A percentile compares a stretch with the other conserved stretches of the same genome.
Evolutionary conservation across 2,797 vertebrate genomes (phyloP).

Genomic region (Masticophis lateralis): DNA sequence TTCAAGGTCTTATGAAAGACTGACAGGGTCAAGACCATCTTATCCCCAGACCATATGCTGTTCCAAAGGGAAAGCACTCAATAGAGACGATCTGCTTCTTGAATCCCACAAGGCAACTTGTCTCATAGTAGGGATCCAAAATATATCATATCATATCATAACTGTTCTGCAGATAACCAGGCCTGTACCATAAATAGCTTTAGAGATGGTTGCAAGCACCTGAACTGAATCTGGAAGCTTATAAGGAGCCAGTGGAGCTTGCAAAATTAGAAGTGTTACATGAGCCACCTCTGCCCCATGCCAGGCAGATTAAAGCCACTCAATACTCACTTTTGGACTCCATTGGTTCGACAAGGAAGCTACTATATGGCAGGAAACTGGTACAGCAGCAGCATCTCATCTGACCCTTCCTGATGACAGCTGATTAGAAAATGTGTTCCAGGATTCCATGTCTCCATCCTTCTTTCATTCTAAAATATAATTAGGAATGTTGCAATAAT

Average conservation of each 20-base stretch:
- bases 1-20: not conserved
- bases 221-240: not conserved
- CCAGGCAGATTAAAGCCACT: not conserved
- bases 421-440: not conserved
- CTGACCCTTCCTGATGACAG: not conserved
- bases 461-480: not conserved
- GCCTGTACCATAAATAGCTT: not conserved
- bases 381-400: not conserved
- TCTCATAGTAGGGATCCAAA: not conserved
- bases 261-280: not conserved
- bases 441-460: not conserved
- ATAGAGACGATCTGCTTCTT: not conserved
- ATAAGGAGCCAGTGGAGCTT: not conserved
- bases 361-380: not conserved
- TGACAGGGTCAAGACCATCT: not conserved
- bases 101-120: not conserved
- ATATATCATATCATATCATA: not conserved
- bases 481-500: not conserved
- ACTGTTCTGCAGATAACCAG: not conserved
- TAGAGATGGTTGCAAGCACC: not conserved
- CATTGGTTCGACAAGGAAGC: not conserved
- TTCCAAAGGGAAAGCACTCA: not conserved
- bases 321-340: not conserved
- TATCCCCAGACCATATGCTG: not conserved
- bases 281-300: not conserved